A percentile compares a stretch with the other conserved stretches of the same genome.
phyloP scores from a whole-genome alignment of 92 coral and sea anemone genomes.

The Isaurus tuberculatus region DNA sequence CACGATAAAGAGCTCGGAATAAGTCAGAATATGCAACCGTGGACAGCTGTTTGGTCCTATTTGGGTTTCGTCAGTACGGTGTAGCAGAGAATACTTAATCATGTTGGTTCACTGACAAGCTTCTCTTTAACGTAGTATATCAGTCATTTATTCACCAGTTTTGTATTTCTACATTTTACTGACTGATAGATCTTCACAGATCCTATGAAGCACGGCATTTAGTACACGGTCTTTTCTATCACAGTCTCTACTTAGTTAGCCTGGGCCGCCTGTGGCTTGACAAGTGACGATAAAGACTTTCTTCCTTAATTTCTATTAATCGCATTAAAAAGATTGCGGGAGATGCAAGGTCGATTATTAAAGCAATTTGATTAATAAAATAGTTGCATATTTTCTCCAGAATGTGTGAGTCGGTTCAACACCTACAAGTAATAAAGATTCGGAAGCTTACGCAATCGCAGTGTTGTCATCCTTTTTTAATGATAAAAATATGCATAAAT shows the following conservation, averaged over 20 bases:
- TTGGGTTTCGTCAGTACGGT: too few relatives aligned
- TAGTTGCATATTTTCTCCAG: neutral
- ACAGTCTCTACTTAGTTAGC: neutral
- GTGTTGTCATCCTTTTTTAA: neutral
- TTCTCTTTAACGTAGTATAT: too few relatives aligned
- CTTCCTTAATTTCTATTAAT: conserved; percentile 2
- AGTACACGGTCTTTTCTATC: neutral
- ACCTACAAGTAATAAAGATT: neutral
- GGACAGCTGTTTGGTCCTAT: too few relatives aligned
- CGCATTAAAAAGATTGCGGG: conserved; percentile 44
- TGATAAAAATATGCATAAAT: neutral
- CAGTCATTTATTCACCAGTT: too few relatives aligned
- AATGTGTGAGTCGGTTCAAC: neutral
- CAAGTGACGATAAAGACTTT: neutral
- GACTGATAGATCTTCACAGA: too few relatives aligned
- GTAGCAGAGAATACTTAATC: too few relatives aligned
- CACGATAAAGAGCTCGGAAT: too few relatives aligned
- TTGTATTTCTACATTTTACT: too few relatives aligned
- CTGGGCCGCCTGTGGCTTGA: too few relatives aligned
- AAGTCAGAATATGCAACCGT: too few relatives aligned
- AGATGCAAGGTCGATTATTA: neutral
- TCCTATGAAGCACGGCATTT: too few relatives aligned
- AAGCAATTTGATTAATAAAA: neutral
- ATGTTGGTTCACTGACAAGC: too few relatives aligned
- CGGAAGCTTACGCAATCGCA: neutral